Conservation (phyloP, 2,113 vertebrate species). For the Myotis yumanensis region DNA sequence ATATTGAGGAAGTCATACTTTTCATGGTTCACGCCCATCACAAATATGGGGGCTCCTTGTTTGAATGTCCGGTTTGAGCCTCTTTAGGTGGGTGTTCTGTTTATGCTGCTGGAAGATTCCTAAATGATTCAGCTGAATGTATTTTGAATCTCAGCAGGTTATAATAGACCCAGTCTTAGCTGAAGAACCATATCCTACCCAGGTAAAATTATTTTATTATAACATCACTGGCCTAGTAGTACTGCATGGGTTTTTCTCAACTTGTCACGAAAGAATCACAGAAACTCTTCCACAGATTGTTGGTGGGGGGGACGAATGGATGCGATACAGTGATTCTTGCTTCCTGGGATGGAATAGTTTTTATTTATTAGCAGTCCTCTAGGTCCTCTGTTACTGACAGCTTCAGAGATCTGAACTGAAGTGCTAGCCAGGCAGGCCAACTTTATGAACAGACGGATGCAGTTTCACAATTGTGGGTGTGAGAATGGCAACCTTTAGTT, state of each 20-base stretch:
- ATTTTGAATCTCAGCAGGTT: neutral
- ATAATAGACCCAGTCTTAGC: neutral
- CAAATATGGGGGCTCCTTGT: neutral
- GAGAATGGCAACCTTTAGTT: neutral
- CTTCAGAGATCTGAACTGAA: neutral
- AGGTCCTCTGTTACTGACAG: neutral
- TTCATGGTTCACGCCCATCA: neutral
- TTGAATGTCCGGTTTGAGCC: neutral
- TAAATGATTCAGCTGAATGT: neutral
- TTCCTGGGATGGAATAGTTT: neutral
- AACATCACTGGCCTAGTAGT: neutral
- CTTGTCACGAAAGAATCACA: neutral
- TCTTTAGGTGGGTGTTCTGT: neutral
- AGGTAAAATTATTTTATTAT: neutral
- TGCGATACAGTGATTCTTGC: neutral
- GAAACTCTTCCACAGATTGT: neutral
- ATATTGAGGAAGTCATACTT: neutral
- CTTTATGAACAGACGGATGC: neutral
- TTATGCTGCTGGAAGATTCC: neutral
- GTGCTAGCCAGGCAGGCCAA: neutral
- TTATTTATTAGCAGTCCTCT: neutral
- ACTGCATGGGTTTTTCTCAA: neutral
- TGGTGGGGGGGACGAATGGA: neutral
- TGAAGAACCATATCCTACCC: neutral
- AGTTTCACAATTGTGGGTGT: neutral